These are phyloP conservation scores for Ardeotis arabs DNA, from an alignment of 2,113 vertebrate genomes.

Conservation along the genomic window DNA sequence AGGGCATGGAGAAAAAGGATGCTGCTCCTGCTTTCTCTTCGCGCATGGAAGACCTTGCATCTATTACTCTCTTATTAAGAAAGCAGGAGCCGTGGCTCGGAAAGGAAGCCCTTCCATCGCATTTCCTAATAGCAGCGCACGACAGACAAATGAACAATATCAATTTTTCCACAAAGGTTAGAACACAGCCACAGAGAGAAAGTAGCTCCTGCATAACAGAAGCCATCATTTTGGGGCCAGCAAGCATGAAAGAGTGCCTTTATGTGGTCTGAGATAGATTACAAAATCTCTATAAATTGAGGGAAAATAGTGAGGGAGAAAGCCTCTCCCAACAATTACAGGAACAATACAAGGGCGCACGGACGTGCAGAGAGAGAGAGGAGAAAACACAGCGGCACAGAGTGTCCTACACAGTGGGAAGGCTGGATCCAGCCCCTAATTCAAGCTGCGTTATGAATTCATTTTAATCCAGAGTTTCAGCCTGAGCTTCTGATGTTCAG, in stretches of 20 bases:
- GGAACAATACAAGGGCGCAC: background rate
- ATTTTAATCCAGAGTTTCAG: background rate
- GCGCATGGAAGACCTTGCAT: background rate
- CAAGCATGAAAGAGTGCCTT: background rate
- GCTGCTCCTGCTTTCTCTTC: background rate
- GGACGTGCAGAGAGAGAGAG: background rate
- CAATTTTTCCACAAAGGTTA: background rate
- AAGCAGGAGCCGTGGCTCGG: background rate
- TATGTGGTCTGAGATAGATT: background rate
- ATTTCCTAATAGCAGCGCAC: background rate
- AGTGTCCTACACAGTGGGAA: background rate
- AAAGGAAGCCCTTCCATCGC: background rate
- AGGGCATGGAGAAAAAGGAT: background rate
- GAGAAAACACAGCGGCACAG: background rate
- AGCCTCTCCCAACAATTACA: background rate
- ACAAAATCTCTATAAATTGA: background rate
- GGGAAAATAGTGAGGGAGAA: background rate
- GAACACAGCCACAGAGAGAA: background rate
- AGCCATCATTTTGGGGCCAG: background rate
- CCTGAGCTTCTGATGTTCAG: background rate
- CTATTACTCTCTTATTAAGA: background rate
- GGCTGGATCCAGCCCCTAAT: background rate
- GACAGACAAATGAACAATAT: background rate
- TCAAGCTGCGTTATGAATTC: background rate
- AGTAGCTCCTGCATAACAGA: slow-evolving; percentile 12